phyloP scores from a whole-genome alignment of 1,140 invertebrate species.

The Homalodisca vitripennis region DNA sequence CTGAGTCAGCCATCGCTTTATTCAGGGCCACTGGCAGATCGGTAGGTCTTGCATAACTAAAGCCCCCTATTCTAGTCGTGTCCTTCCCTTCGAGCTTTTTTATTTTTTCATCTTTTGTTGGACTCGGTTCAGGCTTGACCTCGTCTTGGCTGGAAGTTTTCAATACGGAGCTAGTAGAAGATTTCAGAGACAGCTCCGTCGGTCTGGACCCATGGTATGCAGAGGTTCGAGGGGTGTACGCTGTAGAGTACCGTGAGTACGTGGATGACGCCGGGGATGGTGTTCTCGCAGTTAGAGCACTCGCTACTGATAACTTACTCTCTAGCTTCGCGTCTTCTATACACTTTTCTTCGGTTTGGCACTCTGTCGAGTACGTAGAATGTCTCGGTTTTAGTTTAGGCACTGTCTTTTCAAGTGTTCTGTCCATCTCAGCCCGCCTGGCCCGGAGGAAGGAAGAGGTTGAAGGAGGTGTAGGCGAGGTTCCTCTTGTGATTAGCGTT shows the following conservation, averaged over 20 bases:
- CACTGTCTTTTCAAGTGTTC: conserved; percentile 21
- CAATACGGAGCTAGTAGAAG: background rate
- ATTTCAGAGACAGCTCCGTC: conserved; percentile 34
- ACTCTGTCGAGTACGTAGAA: conserved; percentile 13
- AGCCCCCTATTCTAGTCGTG: conserved; percentile 29
- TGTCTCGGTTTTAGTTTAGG: conserved; percentile 34
- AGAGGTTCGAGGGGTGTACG: conserved; percentile 30
- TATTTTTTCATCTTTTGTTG: conserved; percentile 5
- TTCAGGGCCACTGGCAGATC: conserved; percentile 31
- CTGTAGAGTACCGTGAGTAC: conserved; percentile 16
- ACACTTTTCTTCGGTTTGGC: conserved; percentile 38
- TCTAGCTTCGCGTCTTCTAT: conserved; percentile 20
- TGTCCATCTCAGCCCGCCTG: conserved; percentile 64
- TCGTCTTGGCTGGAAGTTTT: background rate
- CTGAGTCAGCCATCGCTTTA: conserved; percentile 13
- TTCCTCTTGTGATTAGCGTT: conserved; percentile 66
- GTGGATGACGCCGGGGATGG: conserved; percentile 15
- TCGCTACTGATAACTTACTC: conserved; percentile 20
- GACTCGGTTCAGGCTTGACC: conserved; percentile 4
- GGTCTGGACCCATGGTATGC: conserved; percentile 33
- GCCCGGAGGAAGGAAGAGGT: conserved; percentile 59
- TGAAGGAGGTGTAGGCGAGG: conserved; percentile 71
- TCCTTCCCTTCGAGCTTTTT: conserved; percentile 19
- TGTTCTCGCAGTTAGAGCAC: conserved; percentile 11
- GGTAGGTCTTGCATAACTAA: conserved; percentile 36